These are phyloP conservation scores for Junonia oenone DNA, from an alignment of 2,888 invertebrate species.

Conservation along the genomic window DNA sequence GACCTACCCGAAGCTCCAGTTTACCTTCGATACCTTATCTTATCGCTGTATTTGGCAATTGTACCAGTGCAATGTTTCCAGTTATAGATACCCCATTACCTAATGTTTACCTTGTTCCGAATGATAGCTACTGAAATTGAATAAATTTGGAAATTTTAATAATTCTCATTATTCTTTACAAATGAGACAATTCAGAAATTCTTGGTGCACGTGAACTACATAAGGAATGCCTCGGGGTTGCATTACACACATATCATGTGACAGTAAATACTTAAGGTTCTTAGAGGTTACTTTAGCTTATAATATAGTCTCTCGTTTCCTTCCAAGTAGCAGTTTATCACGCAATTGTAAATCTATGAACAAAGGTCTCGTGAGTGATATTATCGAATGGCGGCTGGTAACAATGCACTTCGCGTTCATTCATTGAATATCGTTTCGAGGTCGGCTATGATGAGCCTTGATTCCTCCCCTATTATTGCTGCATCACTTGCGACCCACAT, in stretches of 20 bases:
- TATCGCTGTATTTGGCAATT: slow-evolving; percentile 22
- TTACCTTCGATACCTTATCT: slow-evolving; percentile 17
- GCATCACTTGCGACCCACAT: slow-evolving; percentile 22
- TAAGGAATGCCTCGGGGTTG: not conserved
- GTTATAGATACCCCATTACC: not conserved
- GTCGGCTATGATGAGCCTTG: slow-evolving; percentile 36
- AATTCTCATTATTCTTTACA: too few species aligned
- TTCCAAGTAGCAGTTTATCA: slow-evolving; percentile 21
- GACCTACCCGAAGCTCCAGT: not conserved
- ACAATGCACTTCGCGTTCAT: slow-evolving; percentile 42
- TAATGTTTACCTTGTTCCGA: slow-evolving; percentile 17
- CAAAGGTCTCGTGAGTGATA: slow-evolving; percentile 40
- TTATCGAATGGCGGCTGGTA: slow-evolving; percentile 41
- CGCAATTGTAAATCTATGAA: slow-evolving; percentile 34
- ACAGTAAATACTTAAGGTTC: not conserved
- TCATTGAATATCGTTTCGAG: slow-evolving; percentile 39
- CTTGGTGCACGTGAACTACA: not conserved
- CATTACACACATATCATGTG: not conserved
- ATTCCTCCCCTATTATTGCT: slow-evolving; percentile 32
- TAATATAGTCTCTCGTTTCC: slow-evolving; percentile 5
- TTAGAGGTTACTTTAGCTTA: slow-evolving; percentile 1
- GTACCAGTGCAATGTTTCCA: slow-evolving; percentile 7
- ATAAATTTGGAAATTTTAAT: not conserved
- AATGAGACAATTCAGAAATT: too few species aligned
- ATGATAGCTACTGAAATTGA: not conserved